Percentiles rank a stretch among this genome's conserved stretches.
Evolutionary conservation across 53 echinoderm and acorn worm species (phyloP).

Genomic region (Arbacia lixula): DNA sequence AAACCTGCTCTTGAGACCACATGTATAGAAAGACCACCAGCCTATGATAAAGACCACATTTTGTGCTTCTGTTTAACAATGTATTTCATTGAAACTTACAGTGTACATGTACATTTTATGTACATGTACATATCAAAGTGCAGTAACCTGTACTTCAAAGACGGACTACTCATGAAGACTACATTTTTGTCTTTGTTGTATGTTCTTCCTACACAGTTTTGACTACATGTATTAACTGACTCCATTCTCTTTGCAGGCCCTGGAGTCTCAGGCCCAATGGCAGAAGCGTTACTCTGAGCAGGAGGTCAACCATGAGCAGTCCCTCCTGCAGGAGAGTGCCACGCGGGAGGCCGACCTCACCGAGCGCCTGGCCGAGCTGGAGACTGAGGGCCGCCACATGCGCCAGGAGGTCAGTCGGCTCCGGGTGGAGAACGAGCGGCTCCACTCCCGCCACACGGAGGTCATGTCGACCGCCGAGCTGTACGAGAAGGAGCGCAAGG

Average conservation of each 20-base stretch:
- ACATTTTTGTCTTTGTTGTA: too few relatives aligned
- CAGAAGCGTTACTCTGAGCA: constrained; percentile 80
- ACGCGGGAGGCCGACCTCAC: constrained; percentile 87
- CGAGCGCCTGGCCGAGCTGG: constrained; percentile 77
- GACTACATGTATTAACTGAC: too few relatives aligned
- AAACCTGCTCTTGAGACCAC: too few relatives aligned
- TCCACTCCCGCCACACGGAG: constrained; percentile 74
- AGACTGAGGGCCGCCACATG: constrained; percentile 74
- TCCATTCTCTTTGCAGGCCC: constrained; percentile 80
- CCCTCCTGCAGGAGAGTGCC: constrained; percentile 88
- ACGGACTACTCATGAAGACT: too few relatives aligned
- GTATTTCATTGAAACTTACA: too few relatives aligned
- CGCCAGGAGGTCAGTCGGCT: constrained; percentile 76
- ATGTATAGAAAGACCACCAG: too few relatives aligned
- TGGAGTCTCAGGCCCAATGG: constrained; percentile 79
- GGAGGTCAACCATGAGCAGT: constrained; percentile 89
- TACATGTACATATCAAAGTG: too few relatives aligned
- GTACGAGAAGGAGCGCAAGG: constrained; percentile 72
- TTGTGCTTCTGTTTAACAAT: too few relatives aligned
- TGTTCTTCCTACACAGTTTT: too few relatives aligned
- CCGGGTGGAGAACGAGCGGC: constrained; percentile 84
- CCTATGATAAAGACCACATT: too few relatives aligned
- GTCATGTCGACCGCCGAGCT: constrained; percentile 67
- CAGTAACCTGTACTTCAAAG: too few relatives aligned
- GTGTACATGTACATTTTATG: too few relatives aligned